These are phyloP conservation scores for Noctua fimbriata DNA, from an alignment of 2,888 invertebrate genomes.

Conservation along the genomic window DNA sequence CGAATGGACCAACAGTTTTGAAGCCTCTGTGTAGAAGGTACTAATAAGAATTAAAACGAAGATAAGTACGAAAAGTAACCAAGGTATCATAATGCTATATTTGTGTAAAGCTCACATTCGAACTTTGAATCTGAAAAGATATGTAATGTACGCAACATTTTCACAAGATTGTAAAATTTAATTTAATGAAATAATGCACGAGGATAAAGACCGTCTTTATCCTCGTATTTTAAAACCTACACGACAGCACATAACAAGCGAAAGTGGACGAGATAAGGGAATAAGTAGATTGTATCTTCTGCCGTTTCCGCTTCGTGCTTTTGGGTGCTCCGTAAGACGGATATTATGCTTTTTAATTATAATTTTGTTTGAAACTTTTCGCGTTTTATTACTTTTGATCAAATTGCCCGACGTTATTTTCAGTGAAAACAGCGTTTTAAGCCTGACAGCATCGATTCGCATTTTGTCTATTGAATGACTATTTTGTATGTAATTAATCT, in stretches of 20 bases:
- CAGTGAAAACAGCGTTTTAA: neutral
- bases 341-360: neutral
- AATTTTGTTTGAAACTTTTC: neutral
- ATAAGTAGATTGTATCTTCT: slow-evolving; percentile 3
- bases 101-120: neutral
- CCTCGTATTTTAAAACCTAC: slow-evolving; percentile 2
- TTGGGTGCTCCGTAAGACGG: neutral
- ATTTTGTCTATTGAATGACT: neutral
- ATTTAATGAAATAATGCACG: neutral
- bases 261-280: slow-evolving; percentile 3
- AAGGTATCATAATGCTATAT: neutral
- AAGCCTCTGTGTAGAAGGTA: slow-evolving; percentile 93
- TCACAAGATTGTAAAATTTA: neutral
- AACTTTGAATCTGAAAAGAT: neutral
- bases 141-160: neutral
- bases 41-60: neutral
- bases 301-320: slow-evolving; percentile 2
- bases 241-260: slow-evolving; percentile 2
- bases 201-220: neutral
- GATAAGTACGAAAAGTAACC: neutral
- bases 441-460: neutral
- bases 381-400: neutral
- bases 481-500: too few species aligned
- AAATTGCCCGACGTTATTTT: neutral
- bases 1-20: slow-evolving; percentile 99